Evolutionary conservation across 1,140 invertebrate species (phyloP), one percentile per base, ranked within the genome.

Genomic region (Macrocentrus cingulum): DNA sequence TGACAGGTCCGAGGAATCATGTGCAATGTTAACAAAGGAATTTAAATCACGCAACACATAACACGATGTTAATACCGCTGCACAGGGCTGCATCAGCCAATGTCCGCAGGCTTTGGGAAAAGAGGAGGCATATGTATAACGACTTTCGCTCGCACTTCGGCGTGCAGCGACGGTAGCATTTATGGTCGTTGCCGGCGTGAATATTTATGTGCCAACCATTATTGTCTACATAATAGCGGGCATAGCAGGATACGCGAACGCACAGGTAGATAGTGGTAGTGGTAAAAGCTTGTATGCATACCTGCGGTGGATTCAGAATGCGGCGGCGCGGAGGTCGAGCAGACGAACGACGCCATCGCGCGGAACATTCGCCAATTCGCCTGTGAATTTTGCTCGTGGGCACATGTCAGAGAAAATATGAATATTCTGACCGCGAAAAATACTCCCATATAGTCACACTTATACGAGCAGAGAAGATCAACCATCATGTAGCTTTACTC

Each of bases 191-290:
- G 67, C 66, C 68, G 66, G 72, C 69, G 70, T 76, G 76, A 79
- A 79, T 79, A 79, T 79, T 77, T 77, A 79, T 76, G 74, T 69
- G 62, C 60, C 64, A 65, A 70, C 69, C 70, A 74, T 77, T 74
- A 74, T 73, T 68, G 69, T 76, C 72, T 70, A 70, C 72, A 72
- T 77, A 77, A 77, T 77, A 71, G 70, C 65, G 60, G 65, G 63
- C 66, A 68, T 64, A 34, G 51, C 29, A 44, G 23, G 32, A 42
- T 41, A 34, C 23, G 16, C 11, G 49, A 55, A 46, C 20, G 36
- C 44, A 46, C 41, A 49, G 20, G 52, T 60, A 54, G 37, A 55
- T 54, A 45, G 25, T 25, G 13, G 44, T 32, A 6, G 23, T 36
- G 16, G 32, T 19, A n/a, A 44, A 44, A 20, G 41, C 41, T 18